These are phyloP conservation scores for Nipponia nippon DNA, from an alignment of 2,113 vertebrate genomes.

Conservation along the genomic window DNA sequence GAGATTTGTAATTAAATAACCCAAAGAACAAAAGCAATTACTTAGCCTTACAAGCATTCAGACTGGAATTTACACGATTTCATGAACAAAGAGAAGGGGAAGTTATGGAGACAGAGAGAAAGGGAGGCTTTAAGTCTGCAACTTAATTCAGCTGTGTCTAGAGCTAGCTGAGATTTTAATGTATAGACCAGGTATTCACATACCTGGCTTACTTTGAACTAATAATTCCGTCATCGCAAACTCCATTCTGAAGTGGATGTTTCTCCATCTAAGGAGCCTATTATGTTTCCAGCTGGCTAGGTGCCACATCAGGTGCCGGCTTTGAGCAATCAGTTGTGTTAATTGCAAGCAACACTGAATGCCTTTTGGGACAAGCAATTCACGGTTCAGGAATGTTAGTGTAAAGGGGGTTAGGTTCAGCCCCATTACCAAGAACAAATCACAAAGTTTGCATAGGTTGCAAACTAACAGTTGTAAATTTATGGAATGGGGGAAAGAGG, in stretches of 20 bases:
- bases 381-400: slow-evolving; percentile 40
- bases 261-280: slow-evolving; percentile 36
- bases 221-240: neutral
- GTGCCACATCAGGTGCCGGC: slow-evolving; percentile 28
- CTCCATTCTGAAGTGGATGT: slow-evolving; percentile 14
- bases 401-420: slow-evolving; percentile 25
- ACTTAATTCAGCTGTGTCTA: slow-evolving; percentile 9
- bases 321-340: slow-evolving; percentile 62
- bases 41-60: slow-evolving; percentile 34
- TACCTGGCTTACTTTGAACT: slow-evolving; percentile 44
- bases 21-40: slow-evolving; percentile 57
- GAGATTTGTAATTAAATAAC: slow-evolving; percentile 59
- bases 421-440: slow-evolving; percentile 29
- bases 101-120: slow-evolving; percentile 35
- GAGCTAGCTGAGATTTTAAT: neutral
- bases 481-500: neutral
- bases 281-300: slow-evolving; percentile 38
- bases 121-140: neutral
- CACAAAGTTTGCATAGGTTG: neutral
- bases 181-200: slow-evolving; percentile 39
- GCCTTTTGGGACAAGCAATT: slow-evolving; percentile 57
- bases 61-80: slow-evolving; percentile 9
- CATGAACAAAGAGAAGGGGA: slow-evolving; percentile 31
- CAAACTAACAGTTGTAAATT: neutral
- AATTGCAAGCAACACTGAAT: slow-evolving; percentile 55